Evolutionary conservation across 2,888 invertebrate species (phyloP).

Genomic region (Smittia aterrima): DNA sequence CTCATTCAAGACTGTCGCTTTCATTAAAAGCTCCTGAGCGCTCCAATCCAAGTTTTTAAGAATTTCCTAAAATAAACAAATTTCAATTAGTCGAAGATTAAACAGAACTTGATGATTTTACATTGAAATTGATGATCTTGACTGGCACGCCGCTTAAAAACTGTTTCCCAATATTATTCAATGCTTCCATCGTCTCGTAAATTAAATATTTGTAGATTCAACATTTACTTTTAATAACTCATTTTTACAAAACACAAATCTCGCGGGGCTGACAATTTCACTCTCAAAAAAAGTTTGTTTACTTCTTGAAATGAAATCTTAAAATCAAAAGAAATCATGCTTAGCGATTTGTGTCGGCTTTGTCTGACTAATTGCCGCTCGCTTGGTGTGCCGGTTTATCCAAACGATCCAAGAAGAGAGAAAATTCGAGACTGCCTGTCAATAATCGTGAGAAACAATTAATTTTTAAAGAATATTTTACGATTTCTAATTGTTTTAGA

Average conservation of each 20-base stretch:
- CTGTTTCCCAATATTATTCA: background rate
- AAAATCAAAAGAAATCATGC: background rate
- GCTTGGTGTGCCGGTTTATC: background rate
- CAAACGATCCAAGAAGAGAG: background rate
- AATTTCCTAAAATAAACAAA: slow-evolving; percentile 40
- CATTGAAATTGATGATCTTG: slow-evolving; percentile 47
- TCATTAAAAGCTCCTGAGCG: slow-evolving; percentile 61
- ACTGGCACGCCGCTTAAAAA: slow-evolving; percentile 50
- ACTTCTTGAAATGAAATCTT: too few relatives aligned
- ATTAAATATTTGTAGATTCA: too few relatives aligned
- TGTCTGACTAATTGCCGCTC: slow-evolving; percentile 20
- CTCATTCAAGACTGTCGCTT: slow-evolving; percentile 59
- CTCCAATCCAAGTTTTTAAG: slow-evolving; percentile 50
- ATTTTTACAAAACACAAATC: background rate
- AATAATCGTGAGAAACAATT: background rate
- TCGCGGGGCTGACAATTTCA: too few relatives aligned
- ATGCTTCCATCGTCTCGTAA: background rate
- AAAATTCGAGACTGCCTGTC: slow-evolving; percentile 29
- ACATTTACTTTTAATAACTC: too few relatives aligned
- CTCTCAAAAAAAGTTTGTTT: too few relatives aligned
- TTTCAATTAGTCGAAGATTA: too few relatives aligned
- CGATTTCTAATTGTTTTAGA: background rate
- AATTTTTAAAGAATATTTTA: background rate
- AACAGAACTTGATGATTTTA: slow-evolving; percentile 41
- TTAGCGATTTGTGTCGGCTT: slow-evolving; percentile 19